A percentile compares a stretch with the other conserved stretches of the same genome.
phyloP scores from a whole-genome alignment of 2,888 invertebrate species.

The Acrobasis consociella region DNA sequence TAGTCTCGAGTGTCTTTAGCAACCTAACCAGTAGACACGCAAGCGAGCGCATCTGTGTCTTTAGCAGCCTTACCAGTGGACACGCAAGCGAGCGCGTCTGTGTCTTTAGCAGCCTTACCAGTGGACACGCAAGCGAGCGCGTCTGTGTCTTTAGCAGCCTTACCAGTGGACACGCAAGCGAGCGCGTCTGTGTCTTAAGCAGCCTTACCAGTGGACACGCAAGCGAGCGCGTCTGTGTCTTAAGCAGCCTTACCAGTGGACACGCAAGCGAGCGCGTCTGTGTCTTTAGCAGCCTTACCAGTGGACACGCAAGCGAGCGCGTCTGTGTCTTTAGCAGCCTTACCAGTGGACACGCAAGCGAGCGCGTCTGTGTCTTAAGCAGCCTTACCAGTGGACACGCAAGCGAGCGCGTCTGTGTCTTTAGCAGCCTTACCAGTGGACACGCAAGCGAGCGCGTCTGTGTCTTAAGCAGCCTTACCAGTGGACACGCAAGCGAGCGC shows the following conservation, averaged over 20 bases:
- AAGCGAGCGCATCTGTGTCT: too few species aligned
- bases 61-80: neutral
- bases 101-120: too few species aligned
- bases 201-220: too few species aligned
- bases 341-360: conserved; percentile 55
- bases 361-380: conserved; percentile 49
- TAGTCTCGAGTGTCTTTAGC: too few species aligned
- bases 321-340: neutral
- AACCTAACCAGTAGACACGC: too few species aligned
- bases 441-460: neutral
- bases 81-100: neutral
- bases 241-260: conserved; percentile 39
- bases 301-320: too few species aligned
- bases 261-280: conserved; percentile 63
- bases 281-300: too few species aligned
- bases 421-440: neutral
- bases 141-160: neutral
- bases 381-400: neutral
- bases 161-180: neutral
- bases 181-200: too few species aligned
- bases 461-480: too few species aligned
- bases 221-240: too few species aligned
- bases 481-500: too few species aligned
- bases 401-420: neutral
- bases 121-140: too few species aligned